Conservation (phyloP, 2,797 vertebrate genomes). For the Lateolabrax maculatus region DNA sequence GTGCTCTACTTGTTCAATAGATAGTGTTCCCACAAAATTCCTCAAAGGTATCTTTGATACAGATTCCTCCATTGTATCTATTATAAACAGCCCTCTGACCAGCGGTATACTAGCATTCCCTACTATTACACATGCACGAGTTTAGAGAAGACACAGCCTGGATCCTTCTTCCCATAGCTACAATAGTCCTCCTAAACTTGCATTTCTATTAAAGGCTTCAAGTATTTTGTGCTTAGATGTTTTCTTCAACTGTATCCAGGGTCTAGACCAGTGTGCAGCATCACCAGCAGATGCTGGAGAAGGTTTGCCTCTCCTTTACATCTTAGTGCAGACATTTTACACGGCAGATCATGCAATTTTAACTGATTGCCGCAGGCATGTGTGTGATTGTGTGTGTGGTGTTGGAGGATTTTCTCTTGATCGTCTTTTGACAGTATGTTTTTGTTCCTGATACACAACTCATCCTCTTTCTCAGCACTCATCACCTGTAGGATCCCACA, state of each 20-base stretch:
- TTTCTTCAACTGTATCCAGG: background rate
- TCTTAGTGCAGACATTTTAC: slow-evolving; percentile 16
- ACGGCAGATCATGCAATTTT: slow-evolving; percentile 29
- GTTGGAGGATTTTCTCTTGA: slow-evolving; percentile 8
- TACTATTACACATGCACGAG: background rate
- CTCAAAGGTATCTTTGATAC: slow-evolving; percentile 37
- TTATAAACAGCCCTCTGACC: slow-evolving; percentile 24
- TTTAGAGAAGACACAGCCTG: background rate
- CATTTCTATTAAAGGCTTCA: slow-evolving; percentile 2
- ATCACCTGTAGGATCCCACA: slow-evolving; percentile 26
- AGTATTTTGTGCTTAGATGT: background rate
- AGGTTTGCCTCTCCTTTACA: background rate
- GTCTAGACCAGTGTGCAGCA: background rate
- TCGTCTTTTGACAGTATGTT: slow-evolving; percentile 19
- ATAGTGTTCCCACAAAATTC: slow-evolving; percentile 20
- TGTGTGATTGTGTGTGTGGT: background rate
- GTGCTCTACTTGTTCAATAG: slow-evolving; percentile 37
- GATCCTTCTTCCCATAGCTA: background rate
- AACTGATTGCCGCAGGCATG: slow-evolving; percentile 33
- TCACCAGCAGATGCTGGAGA: background rate
- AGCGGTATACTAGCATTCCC: background rate
- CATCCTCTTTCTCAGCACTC: slow-evolving; percentile 8
- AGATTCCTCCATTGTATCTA: slow-evolving; percentile 14
- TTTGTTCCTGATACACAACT: slow-evolving; percentile 25
- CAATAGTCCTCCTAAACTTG: background rate